Conservation (phyloP, 2,888 invertebrate genomes). For the Drosophila algonquin region DNA sequence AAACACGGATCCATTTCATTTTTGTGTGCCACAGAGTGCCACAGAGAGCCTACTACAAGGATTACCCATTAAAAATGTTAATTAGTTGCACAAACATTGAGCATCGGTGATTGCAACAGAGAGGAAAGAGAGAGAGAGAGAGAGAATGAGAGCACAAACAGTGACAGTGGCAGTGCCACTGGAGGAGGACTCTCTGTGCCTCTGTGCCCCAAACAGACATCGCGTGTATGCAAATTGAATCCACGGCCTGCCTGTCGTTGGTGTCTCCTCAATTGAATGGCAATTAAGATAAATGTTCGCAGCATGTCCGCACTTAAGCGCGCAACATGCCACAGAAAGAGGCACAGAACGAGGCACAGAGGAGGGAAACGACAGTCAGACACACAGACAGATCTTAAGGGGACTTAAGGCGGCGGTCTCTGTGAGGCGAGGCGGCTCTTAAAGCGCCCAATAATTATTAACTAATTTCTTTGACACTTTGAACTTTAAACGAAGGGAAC, state of each 20-base stretch:
- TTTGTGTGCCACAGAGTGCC: slow-evolving; percentile 11
- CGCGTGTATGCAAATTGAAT: slow-evolving; percentile 76
- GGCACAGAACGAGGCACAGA: slow-evolving; percentile 8
- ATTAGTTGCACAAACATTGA: slow-evolving; percentile 77
- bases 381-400: not conserved
- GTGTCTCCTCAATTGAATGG: slow-evolving; percentile 73
- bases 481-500: slow-evolving; percentile 39
- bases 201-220: slow-evolving; percentile 7
- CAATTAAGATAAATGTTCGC: slow-evolving; percentile 77
- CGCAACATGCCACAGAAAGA: slow-evolving; percentile 29
- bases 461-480: slow-evolving; percentile 67
- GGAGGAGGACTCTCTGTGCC: not conserved
- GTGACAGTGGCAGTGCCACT: not conserved
- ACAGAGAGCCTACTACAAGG: slow-evolving; percentile 57
- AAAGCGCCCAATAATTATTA: slow-evolving; percentile 59
- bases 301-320: slow-evolving; percentile 73
- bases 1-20: slow-evolving; percentile 44
- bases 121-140: slow-evolving; percentile 5
- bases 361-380: not conserved
- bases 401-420: slow-evolving; percentile 1
- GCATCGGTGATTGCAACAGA: slow-evolving; percentile 67
- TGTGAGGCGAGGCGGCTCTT: slow-evolving; percentile 25
- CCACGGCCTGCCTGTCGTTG: slow-evolving; percentile 42
- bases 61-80: slow-evolving; percentile 77
- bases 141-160: slow-evolving; percentile 6